A percentile compares a stretch with the other conserved stretches of the same genome.
Evolutionary conservation across 2,888 invertebrate species (phyloP).

Genomic region (Drosophila recens): DNA sequence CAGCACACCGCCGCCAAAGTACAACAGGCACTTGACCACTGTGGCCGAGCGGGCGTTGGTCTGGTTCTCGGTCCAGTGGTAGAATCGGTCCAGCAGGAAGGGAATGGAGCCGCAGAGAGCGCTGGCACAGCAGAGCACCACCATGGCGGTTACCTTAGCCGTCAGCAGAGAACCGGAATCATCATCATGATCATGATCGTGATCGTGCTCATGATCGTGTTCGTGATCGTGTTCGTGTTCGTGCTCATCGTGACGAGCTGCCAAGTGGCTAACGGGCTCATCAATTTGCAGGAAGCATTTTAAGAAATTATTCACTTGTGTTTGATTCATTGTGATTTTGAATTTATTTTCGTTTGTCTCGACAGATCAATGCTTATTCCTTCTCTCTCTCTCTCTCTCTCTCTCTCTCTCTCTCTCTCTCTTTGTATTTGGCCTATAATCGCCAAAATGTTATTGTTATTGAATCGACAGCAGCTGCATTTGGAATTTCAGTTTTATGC

Average conservation of each 20-base stretch:
- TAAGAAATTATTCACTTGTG: constrained; percentile 73
- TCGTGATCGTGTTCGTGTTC: constrained; percentile 47
- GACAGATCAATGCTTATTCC: constrained; percentile 7
- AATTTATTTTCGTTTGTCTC: constrained; percentile 23
- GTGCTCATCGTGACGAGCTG: constrained; percentile 45
- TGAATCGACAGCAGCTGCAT: constrained; percentile 26
- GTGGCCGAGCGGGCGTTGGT: constrained; percentile 83
- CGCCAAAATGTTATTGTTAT: constrained; percentile 52
- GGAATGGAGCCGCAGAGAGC: constrained; percentile 91
- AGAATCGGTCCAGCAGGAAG: constrained; percentile 89
- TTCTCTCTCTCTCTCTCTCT: constrained; percentile 14
- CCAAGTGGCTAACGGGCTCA: constrained; percentile 63
- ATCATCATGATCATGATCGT: constrained; percentile 66
- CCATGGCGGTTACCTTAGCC: constrained; percentile 93
- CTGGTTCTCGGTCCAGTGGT: constrained; percentile 87
- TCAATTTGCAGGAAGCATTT: constrained; percentile 79
- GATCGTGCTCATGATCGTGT: constrained; percentile 49
- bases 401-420: neutral
- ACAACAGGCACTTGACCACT: constrained; percentile 88
- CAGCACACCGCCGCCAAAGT: constrained; percentile 94
- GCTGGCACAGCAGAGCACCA: constrained; percentile 91
- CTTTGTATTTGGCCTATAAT: constrained; percentile 53
- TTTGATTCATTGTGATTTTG: constrained; percentile 68
- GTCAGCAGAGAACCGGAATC: constrained; percentile 85
- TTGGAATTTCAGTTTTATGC: constrained; percentile 4